phyloP scores from a whole-genome alignment of 2,797 vertebrate species.

The Anguilla obscura region DNA sequence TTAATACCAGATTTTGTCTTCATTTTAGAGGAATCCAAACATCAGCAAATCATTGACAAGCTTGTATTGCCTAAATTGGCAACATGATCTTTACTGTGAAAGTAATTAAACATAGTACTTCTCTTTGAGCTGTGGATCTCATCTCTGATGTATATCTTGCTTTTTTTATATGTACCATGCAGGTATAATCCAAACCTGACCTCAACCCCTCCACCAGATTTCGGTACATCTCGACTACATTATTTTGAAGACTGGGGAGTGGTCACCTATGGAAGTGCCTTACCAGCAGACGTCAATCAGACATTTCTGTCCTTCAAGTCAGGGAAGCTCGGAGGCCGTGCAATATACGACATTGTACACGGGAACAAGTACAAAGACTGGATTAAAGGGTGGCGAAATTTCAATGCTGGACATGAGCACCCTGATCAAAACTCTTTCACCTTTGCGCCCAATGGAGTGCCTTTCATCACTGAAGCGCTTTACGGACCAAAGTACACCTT shows the following conservation, averaged over 20 bases:
- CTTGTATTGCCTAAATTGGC: neutral
- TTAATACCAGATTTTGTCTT: neutral
- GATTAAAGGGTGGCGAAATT: slow-evolving; percentile 96
- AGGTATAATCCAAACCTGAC: slow-evolving; percentile 90
- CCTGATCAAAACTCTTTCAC: slow-evolving; percentile 97
- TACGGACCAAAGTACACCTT: slow-evolving; percentile 96
- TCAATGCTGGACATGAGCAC: slow-evolving; percentile 96
- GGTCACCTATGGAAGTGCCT: slow-evolving; percentile 88
- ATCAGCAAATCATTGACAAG: neutral
- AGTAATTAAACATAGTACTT: neutral
- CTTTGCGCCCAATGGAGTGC: slow-evolving; percentile 89
- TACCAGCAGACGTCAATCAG: slow-evolving; percentile 81
- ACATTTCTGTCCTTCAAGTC: slow-evolving; percentile 97
- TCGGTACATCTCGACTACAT: slow-evolving; percentile 82
- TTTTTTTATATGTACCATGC: slow-evolving; percentile 36
- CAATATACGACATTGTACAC: slow-evolving; percentile 96
- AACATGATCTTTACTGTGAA: slow-evolving; percentile 3
- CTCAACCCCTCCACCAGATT: slow-evolving; percentile 83
- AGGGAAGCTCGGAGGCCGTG: slow-evolving; percentile 93
- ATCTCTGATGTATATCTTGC: neutral
- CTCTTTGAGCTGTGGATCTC: neutral
- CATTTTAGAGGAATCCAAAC: neutral
- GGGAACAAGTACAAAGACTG: slow-evolving; percentile 92
- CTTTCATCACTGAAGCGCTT: slow-evolving; percentile 94
- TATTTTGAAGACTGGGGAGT: slow-evolving; percentile 98